Base-by-base conservation (phyloP, 92 coral and sea anemone species). In the Umimayanthus kanabou region DNA sequence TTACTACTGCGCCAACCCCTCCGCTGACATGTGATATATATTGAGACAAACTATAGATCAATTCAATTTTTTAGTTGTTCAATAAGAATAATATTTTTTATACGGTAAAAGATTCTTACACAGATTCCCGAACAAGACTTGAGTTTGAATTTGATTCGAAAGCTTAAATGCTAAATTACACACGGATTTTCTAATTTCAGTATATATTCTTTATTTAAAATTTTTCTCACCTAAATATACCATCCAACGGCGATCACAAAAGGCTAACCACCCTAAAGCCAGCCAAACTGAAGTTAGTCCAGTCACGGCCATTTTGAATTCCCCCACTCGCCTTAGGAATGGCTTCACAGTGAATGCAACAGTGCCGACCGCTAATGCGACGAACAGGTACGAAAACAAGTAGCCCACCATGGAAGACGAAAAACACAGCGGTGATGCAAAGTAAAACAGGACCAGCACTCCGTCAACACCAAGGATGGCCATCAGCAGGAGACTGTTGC, bases 341-440 rank as follows among this genome's bases (percentile, higher is more conserved):
- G 81, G 39, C 43, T 47, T 77, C 37, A 45, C 25, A 1, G 81
- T 77, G 3, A 77, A 43, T 23, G 87, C 72, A 76, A 90, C 81
- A 18, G 90, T 93, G 30, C 95, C 97, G 26, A 61, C 76, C 1
- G 95, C 97, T 15, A 88, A 82, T 79, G 89, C 57, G n/a, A 87
- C 65, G 9, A 86, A 89, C 45, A 80, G 87, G 50, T 88, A 80
- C 0, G 95, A 93, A 11, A 77, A 74, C 74, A 85, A 88, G 43
- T 86, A 91, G 5, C 97, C 97, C 22, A 94, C 88, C 18, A 73
- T 75, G 22, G 82, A 81, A 5, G 95, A 89, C 18, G 95, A 86
- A 39, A 94, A 88, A 53, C 95, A 92, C 11, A 94, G 85, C 0
- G 97, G 97, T 3, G 91, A 77, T 39, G 88, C 88, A 13, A 94